Percentiles rank a stretch among this genome's conserved stretches.
phyloP scores from a whole-genome alignment of 92 coral and sea anemone genomes.

The Siderastrea siderea region DNA sequence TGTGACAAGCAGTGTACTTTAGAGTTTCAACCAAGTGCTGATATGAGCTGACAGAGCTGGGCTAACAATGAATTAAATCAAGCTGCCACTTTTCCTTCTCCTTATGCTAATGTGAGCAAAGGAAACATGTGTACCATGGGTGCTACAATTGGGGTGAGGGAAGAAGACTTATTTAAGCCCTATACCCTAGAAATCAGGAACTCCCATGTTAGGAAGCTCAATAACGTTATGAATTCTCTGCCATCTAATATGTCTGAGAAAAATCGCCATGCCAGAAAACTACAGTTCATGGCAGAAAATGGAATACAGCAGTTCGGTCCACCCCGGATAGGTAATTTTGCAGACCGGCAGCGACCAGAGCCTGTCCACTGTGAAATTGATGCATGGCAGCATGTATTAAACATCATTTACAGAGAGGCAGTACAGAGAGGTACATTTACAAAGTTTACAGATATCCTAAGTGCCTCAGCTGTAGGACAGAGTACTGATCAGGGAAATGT shows the following conservation, averaged over 20 bases:
- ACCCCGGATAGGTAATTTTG: too few relatives aligned
- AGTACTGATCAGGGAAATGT: conserved; percentile 6
- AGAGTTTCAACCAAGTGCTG: conserved; percentile 79
- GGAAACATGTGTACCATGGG: conserved; percentile 39
- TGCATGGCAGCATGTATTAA: too few relatives aligned
- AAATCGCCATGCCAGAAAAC: too few relatives aligned
- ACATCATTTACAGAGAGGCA: too few relatives aligned
- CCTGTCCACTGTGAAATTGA: too few relatives aligned
- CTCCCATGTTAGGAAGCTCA: conserved; percentile 20
- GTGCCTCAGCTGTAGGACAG: conserved; percentile 11
- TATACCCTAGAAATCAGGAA: conserved; percentile 32
- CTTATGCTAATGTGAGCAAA: conserved; percentile 70
- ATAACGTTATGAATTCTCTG: conserved; percentile 15
- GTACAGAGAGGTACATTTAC: too few relatives aligned
- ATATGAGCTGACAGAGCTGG: conserved; percentile 81
- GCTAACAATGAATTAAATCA: conserved; percentile 68
- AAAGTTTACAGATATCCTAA: conserved; percentile 5
- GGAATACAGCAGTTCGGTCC: too few relatives aligned
- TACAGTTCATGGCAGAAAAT: too few relatives aligned
- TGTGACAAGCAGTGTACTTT: conserved; percentile 43
- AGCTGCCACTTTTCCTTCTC: conserved; percentile 81
- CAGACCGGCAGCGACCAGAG: too few relatives aligned
- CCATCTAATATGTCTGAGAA: too few relatives aligned
- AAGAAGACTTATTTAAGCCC: conserved; percentile 17
- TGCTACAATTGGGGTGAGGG: conserved; percentile 12